A percentile compares a stretch with the other conserved stretches of the same genome.
Evolutionary conservation across 2,888 invertebrate species (phyloP).

Genomic region (Pristionchus maxplancki): DNA sequence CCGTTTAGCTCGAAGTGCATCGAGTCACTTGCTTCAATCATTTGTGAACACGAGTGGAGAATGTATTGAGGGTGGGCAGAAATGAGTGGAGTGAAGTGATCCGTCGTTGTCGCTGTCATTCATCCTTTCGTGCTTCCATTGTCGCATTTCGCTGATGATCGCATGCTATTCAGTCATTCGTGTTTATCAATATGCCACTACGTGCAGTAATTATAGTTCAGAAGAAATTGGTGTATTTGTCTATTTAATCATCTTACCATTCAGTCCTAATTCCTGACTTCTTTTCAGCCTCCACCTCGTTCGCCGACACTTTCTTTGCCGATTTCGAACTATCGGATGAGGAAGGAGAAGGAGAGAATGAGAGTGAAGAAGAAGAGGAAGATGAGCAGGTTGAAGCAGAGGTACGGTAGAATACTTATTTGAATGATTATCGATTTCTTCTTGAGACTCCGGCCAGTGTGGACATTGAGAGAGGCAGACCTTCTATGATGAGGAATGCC

Average conservation of each 20-base stretch:
- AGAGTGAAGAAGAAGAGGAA: conserved; percentile 51
- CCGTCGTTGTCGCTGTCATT: not conserved
- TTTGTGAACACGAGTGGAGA: conserved; percentile 46
- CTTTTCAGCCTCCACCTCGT: conserved; percentile 59
- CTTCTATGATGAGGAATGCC: not conserved
- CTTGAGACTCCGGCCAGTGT: not conserved
- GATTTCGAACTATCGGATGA: conserved; percentile 55
- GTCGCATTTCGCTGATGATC: not conserved
- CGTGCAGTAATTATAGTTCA: too few species aligned
- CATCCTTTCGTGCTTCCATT: not conserved
- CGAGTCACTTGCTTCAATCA: conserved; percentile 25
- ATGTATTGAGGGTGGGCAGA: conserved; percentile 47
- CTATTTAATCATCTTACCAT: not conserved
- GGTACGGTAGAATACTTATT: conserved; percentile 19
- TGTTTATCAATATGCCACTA: too few species aligned
- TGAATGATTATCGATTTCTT: not conserved
- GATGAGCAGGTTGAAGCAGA: conserved; percentile 45
- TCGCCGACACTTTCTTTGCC: conserved; percentile 58
- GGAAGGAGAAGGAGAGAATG: conserved; percentile 53
- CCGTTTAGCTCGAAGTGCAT: conserved; percentile 42
- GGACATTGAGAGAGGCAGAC: conserved; percentile 22
- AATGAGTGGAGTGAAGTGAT: conserved; percentile 36
- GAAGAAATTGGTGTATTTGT: too few species aligned
- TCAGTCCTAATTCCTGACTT: too few species aligned
- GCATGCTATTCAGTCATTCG: not conserved